These are phyloP conservation scores for Carcharodon carcharias DNA, from an alignment of 2,797 vertebrate species.

Conservation along the genomic window DNA sequence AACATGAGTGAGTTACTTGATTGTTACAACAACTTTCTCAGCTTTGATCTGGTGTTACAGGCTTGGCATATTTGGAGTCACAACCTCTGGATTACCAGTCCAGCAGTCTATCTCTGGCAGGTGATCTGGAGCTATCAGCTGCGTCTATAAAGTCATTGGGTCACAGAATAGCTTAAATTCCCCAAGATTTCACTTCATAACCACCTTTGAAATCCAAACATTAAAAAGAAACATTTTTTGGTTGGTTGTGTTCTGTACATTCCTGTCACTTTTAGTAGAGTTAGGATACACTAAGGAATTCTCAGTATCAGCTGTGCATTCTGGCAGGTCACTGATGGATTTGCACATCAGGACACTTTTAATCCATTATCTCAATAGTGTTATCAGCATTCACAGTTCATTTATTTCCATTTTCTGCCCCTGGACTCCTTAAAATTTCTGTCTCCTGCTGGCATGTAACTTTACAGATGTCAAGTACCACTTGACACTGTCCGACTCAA, in stretches of 20 bases:
- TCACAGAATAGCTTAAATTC: neutral
- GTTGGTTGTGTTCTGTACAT: too few species aligned
- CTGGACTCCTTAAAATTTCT: neutral
- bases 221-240: neutral
- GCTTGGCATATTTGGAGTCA: too few species aligned
- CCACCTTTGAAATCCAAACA: neutral
- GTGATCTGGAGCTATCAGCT: neutral
- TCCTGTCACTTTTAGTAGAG: neutral
- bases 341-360: neutral
- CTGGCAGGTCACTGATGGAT: neutral
- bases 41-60: too few species aligned
- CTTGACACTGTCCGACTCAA: too few species aligned
- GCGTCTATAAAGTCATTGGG: neutral
- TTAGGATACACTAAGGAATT: neutral
- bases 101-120: neutral
- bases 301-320: neutral
- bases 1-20: neutral
- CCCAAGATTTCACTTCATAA: neutral
- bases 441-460: neutral
- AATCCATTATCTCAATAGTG: neutral
- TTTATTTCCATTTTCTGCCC: neutral
- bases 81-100: too few species aligned
- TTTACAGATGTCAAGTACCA: neutral
- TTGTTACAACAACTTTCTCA: too few species aligned
- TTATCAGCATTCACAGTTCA: neutral